phyloP scores from a whole-genome alignment of 2,797 vertebrate genomes.

The Austrolebias charrua region DNA sequence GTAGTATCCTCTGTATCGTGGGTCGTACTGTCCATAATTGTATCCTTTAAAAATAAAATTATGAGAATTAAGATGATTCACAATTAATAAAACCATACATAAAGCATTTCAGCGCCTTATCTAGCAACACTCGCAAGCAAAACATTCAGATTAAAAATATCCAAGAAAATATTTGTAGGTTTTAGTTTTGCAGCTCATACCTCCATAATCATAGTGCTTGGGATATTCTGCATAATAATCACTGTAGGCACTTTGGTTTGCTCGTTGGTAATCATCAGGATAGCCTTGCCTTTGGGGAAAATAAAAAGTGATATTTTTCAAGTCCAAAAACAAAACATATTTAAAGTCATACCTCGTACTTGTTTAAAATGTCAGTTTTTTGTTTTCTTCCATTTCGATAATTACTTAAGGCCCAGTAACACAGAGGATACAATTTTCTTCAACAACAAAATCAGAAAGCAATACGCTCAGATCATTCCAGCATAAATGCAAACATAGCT shows the following conservation, averaged over 20 bases:
- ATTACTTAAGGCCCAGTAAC: no score
- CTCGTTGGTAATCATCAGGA: slow-evolving; percentile 82
- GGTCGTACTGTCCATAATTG: slow-evolving; percentile 81
- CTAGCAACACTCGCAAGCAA: neutral
- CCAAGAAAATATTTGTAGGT: neutral
- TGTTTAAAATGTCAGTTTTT: neutral
- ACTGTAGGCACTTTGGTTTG: slow-evolving; percentile 86
- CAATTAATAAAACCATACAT: neutral
- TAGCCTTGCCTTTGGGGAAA: slow-evolving; percentile 83
- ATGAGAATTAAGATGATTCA: neutral
- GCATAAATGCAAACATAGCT: neutral
- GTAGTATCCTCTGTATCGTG: slow-evolving; percentile 86
- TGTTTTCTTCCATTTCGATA: no score
- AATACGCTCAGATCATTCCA: neutral
- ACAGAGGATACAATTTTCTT: no score
- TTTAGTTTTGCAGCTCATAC: slow-evolving; percentile 61
- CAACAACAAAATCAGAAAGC: neutral
- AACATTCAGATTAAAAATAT: neutral
- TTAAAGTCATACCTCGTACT: neutral
- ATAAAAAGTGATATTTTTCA: slow-evolving; percentile 28
- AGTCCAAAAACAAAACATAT: neutral
- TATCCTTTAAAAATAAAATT: slow-evolving; percentile 79
- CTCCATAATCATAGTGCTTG: slow-evolving; percentile 86
- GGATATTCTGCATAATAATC: slow-evolving; percentile 89
- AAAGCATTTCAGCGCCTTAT: neutral